Evolutionary conservation across 2,888 invertebrate genomes (phyloP), one percentile per base, ranked within the genome.

Genomic region (Brachylomia viminalis): DNA sequence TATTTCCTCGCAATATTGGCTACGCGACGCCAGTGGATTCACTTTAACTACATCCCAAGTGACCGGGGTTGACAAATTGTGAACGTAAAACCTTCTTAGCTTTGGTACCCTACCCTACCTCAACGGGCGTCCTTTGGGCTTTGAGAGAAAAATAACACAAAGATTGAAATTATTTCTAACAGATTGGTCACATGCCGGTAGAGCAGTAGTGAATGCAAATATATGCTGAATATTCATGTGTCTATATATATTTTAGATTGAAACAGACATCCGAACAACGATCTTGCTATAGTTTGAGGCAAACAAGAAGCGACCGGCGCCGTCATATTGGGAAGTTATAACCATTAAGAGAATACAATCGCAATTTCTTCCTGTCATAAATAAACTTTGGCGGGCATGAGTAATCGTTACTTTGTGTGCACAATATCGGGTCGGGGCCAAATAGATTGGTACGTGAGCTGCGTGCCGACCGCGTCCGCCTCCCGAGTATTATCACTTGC

Each of bases 311-410:
- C 74, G 78, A 71, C 77, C 76, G 84, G 87, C 87, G 88, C 86
- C 90, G 84, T 90, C 91, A 89, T 93, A 93, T 94, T 93, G 90
- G 94, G 94, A 95, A 94, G 95, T 95, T 95, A 95, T 94, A 94
- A 93, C 94, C 94, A 95, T 95, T 94, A 93, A 91, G 89, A 93
- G 94, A 94, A 95, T 93, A 95, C 95, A 95, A 96, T 96, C 91
- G 95, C 95, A 95, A 95, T 95, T 95, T 95, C 95, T 95, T 96
- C 96, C 96, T 96, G 96, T 95, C 95, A 92, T 95, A 95, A 95
- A 96, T 95, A 95, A 93, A 93, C 93, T 94, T 95, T 92, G 93
- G 94, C 91, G 90, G 91, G 92, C 90, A 95, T 95, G 95, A 95
- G 95, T 95, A 95, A 95, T 95, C 92, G 92, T 94, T 92, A 94